Evolutionary conservation across 2,113 vertebrate species (phyloP), one percentile per base, ranked within the genome.

Genomic region (Oriolus oriolus): DNA sequence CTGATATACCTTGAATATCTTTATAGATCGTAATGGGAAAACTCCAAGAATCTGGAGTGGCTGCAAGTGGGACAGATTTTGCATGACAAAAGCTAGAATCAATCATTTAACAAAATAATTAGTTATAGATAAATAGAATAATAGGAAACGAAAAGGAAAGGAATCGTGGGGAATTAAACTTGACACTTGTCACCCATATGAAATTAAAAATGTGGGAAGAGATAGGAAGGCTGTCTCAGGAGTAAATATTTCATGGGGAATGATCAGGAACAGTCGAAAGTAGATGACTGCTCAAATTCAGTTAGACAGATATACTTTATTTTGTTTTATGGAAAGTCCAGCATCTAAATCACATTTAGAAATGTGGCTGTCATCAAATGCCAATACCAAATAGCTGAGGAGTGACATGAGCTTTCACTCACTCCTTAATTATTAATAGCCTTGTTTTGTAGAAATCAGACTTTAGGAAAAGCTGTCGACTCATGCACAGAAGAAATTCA

Each of bases 361-460:
- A 96, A 96, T 95, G 93, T 84, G 83, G 35, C 76, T 96, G 95
- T 95, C 95, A 95, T 87, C 90, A 96, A 84, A 90, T 95, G 96
- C 68, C 96, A 96, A 95, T 95, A 86, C 50, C 83, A 95, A 95
- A 95, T 81, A 93, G 86, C 17, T 20, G 65, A 96, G 64, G 33
- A 96, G 33, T 93, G 93, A 90, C 94, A 95, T 59, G 52, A 63
- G 91, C 80, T 89, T 96, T 97, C 95, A 95, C 54, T 96, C 92
- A 95, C 35, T 70, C 56, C 47, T 95, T 95, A 93, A 97, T 95
- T 90, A 96, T 96, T 95, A 90, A 96, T 92, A 86, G 76, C n/a
- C 84, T 90, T 95, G 80, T 93, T 96, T 94, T 81, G 54, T 81
- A 90, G 86, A 92, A 92, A 90, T 90, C 76, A 84, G 93, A 84